Percentiles rank a stretch among this genome's conserved stretches.
These are phyloP conservation scores for Chiloscyllium punctatum DNA, from an alignment of 2,797 vertebrate genomes.

Conservation along the genomic window DNA sequence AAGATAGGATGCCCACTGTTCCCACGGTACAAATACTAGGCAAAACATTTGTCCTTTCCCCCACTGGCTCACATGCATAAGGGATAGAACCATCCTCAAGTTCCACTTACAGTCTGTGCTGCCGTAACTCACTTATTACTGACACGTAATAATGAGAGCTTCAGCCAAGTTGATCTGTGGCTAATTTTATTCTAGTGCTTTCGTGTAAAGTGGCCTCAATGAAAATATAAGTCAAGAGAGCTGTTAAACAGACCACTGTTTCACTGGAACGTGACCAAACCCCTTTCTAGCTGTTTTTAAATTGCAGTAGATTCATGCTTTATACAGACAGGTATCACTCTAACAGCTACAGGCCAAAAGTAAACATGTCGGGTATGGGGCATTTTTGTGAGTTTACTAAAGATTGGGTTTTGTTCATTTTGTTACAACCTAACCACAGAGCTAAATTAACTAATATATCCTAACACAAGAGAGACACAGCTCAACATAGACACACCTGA, in stretches of 20 bases:
- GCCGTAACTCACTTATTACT: neutral
- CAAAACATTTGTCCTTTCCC: neutral
- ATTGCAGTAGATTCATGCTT: neutral
- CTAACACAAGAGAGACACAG: neutral
- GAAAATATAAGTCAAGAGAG: too few relatives aligned
- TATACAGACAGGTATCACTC: neutral
- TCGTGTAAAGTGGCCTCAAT: neutral
- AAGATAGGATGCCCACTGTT: neutral
- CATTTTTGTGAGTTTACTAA: neutral
- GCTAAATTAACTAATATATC: neutral
- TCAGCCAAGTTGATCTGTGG: neutral
- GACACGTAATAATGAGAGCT: neutral
- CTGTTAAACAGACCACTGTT: too few relatives aligned
- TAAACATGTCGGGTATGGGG: neutral
- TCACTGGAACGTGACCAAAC: neutral
- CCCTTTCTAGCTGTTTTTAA: neutral
- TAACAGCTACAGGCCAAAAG: neutral
- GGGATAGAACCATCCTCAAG: neutral
- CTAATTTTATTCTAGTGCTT: neutral
- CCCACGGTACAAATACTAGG: neutral
- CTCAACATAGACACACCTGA: neutral
- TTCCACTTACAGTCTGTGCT: neutral
- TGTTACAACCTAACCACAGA: neutral
- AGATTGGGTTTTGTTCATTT: too few relatives aligned
- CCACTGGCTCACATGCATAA: neutral